Percentiles rank a stretch among this genome's conserved stretches.
phyloP scores from a whole-genome alignment of 1,140 invertebrate species.

The Magallana ariakensis region DNA sequence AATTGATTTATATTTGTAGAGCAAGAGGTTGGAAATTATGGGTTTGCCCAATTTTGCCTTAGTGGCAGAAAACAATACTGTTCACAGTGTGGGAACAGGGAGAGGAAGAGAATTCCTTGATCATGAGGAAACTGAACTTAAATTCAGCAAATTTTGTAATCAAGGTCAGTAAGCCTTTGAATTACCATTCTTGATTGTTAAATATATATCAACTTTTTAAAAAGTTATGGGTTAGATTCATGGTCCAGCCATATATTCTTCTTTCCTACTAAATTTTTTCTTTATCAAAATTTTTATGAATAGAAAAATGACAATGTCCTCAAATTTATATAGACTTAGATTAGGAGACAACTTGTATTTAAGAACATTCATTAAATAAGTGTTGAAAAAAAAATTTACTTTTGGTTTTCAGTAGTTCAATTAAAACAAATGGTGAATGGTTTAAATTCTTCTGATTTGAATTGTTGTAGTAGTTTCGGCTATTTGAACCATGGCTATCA shows the following conservation, averaged over 20 bases:
- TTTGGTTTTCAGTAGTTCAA: neutral
- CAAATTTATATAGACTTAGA: neutral
- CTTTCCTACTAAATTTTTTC: neutral
- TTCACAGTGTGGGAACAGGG: slow-evolving; percentile 26
- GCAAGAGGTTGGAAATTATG: neutral
- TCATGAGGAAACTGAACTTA: neutral
- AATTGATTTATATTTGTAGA: slow-evolving; percentile 21
- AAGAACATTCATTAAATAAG: neutral
- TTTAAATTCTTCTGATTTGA: neutral
- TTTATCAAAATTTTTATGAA: neutral
- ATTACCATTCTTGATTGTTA: too few relatives aligned
- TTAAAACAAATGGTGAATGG: neutral
- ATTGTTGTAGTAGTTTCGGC: neutral
- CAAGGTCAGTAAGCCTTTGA: neutral
- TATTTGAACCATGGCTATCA: neutral
- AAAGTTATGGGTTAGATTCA: too few relatives aligned
- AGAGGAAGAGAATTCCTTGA: slow-evolving; percentile 21
- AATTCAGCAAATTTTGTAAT: slow-evolving; percentile 15
- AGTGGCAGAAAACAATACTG: neutral
- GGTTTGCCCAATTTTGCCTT: slow-evolving; percentile 22
- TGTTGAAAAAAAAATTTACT: neutral
- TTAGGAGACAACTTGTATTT: neutral
- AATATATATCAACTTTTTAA: too few relatives aligned
- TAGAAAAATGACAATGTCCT: neutral
- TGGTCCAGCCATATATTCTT: too few relatives aligned